These are phyloP conservation scores for Acholoe squamosa DNA, from an alignment of 2,888 invertebrate genomes.

Conservation along the genomic window DNA sequence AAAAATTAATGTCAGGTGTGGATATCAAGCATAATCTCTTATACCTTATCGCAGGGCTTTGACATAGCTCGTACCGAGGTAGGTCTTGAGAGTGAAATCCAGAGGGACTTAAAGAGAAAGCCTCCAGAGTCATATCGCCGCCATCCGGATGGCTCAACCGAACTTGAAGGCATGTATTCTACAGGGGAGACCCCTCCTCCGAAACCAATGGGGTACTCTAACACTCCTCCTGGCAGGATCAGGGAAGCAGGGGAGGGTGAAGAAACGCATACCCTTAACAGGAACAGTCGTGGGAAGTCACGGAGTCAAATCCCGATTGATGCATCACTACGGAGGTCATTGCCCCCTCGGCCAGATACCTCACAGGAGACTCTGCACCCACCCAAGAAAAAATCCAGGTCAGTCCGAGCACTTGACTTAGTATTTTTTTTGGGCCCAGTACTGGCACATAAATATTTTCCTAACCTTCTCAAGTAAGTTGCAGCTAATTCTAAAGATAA, in stretches of 20 bases:
- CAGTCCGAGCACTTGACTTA: too few species aligned
- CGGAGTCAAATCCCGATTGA: slow-evolving; percentile 55
- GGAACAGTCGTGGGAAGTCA: neutral
- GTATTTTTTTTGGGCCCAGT: too few species aligned
- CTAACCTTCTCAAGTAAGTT: too few species aligned
- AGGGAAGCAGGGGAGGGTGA: slow-evolving; percentile 48
- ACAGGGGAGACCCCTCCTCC: slow-evolving; percentile 60
- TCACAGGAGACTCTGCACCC: slow-evolving; percentile 49
- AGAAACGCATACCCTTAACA: neutral
- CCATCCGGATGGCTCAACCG: slow-evolving; percentile 56
- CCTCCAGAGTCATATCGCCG: slow-evolving; percentile 60
- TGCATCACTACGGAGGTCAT: slow-evolving; percentile 19
- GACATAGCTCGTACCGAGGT: slow-evolving; percentile 64
- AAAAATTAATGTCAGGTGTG: too few species aligned
- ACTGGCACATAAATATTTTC: too few species aligned
- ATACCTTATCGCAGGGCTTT: slow-evolving; percentile 52
- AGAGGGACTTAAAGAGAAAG: slow-evolving; percentile 56
- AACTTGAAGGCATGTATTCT: slow-evolving; percentile 65
- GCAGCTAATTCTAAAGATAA: too few species aligned
- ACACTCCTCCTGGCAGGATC: slow-evolving; percentile 34
- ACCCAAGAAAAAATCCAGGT: slow-evolving; percentile 50
- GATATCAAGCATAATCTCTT: neutral
- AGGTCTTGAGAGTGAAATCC: slow-evolving; percentile 62
- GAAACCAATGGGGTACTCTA: neutral
- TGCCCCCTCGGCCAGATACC: slow-evolving; percentile 37